A percentile compares a stretch with the other conserved stretches of the same genome.
phyloP scores from a whole-genome alignment of 2,797 vertebrate genomes.

The Hydrolagus colliei region DNA sequence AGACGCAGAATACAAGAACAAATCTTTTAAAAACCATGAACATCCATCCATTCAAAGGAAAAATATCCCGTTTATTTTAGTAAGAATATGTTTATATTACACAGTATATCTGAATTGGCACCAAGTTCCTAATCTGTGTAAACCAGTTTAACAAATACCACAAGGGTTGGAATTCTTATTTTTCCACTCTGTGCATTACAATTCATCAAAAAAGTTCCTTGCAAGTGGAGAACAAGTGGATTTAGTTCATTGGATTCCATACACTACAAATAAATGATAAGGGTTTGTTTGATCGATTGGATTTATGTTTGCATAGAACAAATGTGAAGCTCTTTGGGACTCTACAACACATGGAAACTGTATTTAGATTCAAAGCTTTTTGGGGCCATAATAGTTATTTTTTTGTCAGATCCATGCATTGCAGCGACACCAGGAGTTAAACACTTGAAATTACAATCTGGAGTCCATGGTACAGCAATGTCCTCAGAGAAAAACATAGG shows the following conservation, averaged over 20 bases:
- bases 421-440: background rate
- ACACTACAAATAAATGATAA: background rate
- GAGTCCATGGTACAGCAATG: background rate
- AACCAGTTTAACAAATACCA: background rate
- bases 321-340: no score
- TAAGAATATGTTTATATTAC: background rate
- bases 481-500: background rate
- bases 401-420: background rate
- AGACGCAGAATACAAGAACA: conserved; percentile 24
- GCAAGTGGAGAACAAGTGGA: background rate
- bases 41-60: background rate
- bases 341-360: no score
- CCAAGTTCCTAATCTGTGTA: background rate
- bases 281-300: background rate
- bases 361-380: no score
- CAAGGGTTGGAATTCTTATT: background rate
- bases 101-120: background rate
- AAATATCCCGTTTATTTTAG: background rate
- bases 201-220: background rate
- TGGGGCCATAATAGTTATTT: no score
- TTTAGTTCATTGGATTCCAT: background rate
- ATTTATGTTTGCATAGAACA: no score
- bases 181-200: background rate
- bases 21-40: background rate
- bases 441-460: background rate